Evolutionary conservation across 2,113 vertebrate genomes (phyloP).

Genomic region (Cheilinus undulatus): DNA sequence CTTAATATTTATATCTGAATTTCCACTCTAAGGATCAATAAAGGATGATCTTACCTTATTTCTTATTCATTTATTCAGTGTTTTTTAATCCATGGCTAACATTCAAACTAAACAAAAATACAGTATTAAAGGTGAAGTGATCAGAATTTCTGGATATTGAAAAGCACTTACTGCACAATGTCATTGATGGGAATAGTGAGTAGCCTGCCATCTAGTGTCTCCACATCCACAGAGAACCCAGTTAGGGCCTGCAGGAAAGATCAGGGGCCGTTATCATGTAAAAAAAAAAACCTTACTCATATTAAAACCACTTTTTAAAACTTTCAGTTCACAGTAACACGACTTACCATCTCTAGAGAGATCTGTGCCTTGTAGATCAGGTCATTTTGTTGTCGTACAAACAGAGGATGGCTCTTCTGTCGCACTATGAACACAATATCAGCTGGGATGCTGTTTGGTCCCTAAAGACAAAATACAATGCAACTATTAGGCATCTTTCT

Average conservation of each 20-base stretch:
- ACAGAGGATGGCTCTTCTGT: slow-evolving; percentile 89
- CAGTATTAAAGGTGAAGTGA: too few relatives aligned
- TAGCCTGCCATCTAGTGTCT: slow-evolving; percentile 90
- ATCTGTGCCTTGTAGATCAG: slow-evolving; percentile 84
- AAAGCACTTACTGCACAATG: slow-evolving; percentile 90
- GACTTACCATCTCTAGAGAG: slow-evolving; percentile 87
- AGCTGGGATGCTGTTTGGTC: slow-evolving; percentile 91
- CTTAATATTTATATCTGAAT: background rate
- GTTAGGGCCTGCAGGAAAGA: slow-evolving; percentile 86
- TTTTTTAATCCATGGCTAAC: background rate
- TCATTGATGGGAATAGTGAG: slow-evolving; percentile 93
- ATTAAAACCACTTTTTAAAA: background rate
- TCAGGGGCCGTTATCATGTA: background rate
- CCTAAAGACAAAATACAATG: slow-evolving; percentile 79
- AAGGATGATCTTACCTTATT: too few relatives aligned
- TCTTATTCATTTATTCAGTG: background rate
- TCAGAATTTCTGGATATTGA: too few relatives aligned
- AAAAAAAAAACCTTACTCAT: background rate
- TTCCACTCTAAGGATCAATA: too few relatives aligned
- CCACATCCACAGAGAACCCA: slow-evolving; percentile 89
- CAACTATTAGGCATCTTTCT: background rate
- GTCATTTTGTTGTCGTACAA: slow-evolving; percentile 82
- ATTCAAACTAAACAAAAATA: background rate
- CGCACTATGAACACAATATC: slow-evolving; percentile 93
- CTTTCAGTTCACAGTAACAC: background rate